These are phyloP conservation scores for Spicauda simplicius DNA, from an alignment of 2,888 invertebrate genomes.

Conservation along the genomic window DNA sequence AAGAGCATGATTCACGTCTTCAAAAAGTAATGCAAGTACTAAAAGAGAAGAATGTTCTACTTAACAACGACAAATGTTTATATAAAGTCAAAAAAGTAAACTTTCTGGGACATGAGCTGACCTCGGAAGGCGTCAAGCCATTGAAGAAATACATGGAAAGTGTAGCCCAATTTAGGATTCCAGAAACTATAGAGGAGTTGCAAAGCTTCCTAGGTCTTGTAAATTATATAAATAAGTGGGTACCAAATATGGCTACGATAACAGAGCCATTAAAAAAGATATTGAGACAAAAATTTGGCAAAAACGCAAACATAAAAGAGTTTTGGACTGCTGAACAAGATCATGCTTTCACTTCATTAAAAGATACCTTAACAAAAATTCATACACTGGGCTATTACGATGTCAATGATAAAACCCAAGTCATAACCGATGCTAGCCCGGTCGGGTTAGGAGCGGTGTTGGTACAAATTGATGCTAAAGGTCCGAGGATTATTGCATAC, in stretches of 20 bases:
- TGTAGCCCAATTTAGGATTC: constrained; percentile 40
- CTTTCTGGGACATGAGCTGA: constrained; percentile 44
- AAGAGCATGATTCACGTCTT: constrained; percentile 39
- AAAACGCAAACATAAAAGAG: constrained; percentile 33
- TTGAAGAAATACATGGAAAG: constrained; percentile 40
- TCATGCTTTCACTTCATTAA: constrained; percentile 18
- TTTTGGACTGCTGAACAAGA: constrained; percentile 38
- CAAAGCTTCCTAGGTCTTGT: constrained; percentile 50
- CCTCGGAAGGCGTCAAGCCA: constrained; percentile 39
- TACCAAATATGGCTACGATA: constrained; percentile 43
- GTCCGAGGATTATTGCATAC: too few relatives aligned
- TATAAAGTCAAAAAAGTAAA: constrained; percentile 30
- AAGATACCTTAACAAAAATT: constrained; percentile 4
- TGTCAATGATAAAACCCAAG: constrained; percentile 36
- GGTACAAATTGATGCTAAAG: too few relatives aligned
- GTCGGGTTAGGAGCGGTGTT: too few relatives aligned
- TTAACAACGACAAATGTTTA: constrained; percentile 41
- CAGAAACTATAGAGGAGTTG: constrained; percentile 42
- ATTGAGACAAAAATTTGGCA: constrained; percentile 27
- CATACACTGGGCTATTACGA: constrained; percentile 42
- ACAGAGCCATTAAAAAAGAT: constrained; percentile 45
- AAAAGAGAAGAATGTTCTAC: constrained; percentile 40
- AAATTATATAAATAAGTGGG: constrained; percentile 46
- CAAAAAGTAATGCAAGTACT: constrained; percentile 38
- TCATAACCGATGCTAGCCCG: constrained; percentile 43